These are phyloP conservation scores for Buphagus erythrorhynchus DNA, from an alignment of 2,797 vertebrate species.

Conservation along the genomic window DNA sequence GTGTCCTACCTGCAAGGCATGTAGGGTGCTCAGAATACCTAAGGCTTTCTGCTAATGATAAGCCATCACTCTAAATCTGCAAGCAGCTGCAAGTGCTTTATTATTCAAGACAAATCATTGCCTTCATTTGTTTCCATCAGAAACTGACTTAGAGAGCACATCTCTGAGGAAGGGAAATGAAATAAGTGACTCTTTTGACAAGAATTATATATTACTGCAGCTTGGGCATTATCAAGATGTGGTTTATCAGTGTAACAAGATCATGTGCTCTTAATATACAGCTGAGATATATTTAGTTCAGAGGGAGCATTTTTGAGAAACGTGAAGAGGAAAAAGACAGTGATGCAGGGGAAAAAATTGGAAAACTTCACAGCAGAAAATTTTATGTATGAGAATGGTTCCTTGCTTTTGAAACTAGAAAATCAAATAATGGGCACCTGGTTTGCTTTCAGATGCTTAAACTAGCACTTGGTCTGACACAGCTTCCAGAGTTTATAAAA, in stretches of 20 bases:
- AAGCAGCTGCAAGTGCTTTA: slow-evolving; percentile 65
- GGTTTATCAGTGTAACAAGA: slow-evolving; percentile 5
- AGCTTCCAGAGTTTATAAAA: not conserved
- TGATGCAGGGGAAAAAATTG: accelerated
- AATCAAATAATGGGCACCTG: accelerated
- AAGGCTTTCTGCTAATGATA: slow-evolving; percentile 16
- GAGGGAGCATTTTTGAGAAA: not conserved
- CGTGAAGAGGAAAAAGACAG: not conserved
- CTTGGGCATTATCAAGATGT: slow-evolving; percentile 14
- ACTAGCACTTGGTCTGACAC: not conserved
- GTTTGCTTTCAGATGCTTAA: not conserved
- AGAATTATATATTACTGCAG: slow-evolving; percentile 21
- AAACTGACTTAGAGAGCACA: not conserved
- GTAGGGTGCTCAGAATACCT: slow-evolving; percentile 19
- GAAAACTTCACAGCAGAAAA: not conserved
- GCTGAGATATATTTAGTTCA: not conserved
- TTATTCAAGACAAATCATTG: slow-evolving; percentile 57
- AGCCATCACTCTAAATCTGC: slow-evolving; percentile 17
- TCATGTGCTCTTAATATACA: not conserved
- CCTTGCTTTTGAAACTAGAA: not conserved
- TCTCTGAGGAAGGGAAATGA: slow-evolving; percentile 45
- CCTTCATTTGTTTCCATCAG: slow-evolving; percentile 51
- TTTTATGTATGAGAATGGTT: not conserved
- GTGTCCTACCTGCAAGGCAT: not conserved
- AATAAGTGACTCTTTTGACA: slow-evolving; percentile 35